Evolutionary conservation across 2,888 invertebrate species (phyloP), one percentile per base, ranked within the genome.

Genomic region (Orthosia gothica): DNA sequence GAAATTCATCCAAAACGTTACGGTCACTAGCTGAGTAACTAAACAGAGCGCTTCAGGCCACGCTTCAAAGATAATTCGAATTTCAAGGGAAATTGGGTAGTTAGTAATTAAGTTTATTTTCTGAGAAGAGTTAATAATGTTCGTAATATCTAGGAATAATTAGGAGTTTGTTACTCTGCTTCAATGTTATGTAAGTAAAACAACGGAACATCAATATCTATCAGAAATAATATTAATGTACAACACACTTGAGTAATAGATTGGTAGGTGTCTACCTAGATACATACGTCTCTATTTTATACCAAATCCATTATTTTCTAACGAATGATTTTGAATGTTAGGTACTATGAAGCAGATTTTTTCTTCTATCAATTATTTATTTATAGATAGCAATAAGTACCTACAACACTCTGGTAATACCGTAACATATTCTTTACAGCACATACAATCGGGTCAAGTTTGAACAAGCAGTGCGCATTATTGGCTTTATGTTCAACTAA

Each of bases 401-500:
- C 26, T 26, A 52, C 23, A 54, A 68, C 4, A 18, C 32, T 18
- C 26, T 7, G 3, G 13, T n/a, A 32, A 54, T 26, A 61, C 2
- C 13, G 15, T 20, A 73, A 67, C 45, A 63, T 55, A 52, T 59
- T 18, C 40, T 61, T 62, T 55, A 67, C 67, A 63, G 47, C 40
- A 59, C 32, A 50, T 59, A 20, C 45, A 64, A 73, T 58, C 58
- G n/a, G 75, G 71, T 70, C 67, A 69, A 70, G 69, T 83, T 75
- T 74, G 50, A 74, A 79, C 69, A 79, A 87, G 80, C 79, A 69
- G 66, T 64, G 64, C 69, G 66, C 77, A 76, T 83, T 81, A 87
- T 76, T 84, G 79, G 78, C 76, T 87, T 75, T 69, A 67, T 68
- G 74, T 82, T 74, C 75, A 72, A 72, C 70, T 81, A 74, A 83